Percentiles rank a stretch among this genome's conserved stretches.
Evolutionary conservation across 2,797 vertebrate species (phyloP).

Genomic region (Sebastes iracundus): DNA sequence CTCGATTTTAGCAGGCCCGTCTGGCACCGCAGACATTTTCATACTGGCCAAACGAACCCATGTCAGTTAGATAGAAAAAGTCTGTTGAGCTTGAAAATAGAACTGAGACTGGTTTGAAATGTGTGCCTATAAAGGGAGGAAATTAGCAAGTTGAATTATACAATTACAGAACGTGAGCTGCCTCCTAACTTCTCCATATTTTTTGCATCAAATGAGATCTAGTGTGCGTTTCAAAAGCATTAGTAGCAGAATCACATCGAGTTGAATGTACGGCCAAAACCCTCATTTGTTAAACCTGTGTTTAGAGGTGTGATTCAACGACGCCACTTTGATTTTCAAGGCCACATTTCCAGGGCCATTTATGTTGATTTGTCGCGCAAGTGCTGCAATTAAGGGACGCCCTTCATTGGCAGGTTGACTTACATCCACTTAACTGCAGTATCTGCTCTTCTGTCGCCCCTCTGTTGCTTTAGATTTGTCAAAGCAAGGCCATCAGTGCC

Average conservation of each 20-base stretch:
- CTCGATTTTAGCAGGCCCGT: slow-evolving; percentile 51
- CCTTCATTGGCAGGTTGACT: slow-evolving; percentile 84
- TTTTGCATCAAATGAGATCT: slow-evolving; percentile 25
- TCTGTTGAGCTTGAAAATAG: background rate
- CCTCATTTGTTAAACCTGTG: slow-evolving; percentile 61
- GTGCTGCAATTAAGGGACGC: slow-evolving; percentile 78
- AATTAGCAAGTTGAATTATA: slow-evolving; percentile 39
- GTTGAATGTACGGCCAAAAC: slow-evolving; percentile 34
- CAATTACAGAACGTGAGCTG: slow-evolving; percentile 23
- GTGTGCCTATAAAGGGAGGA: slow-evolving; percentile 1
- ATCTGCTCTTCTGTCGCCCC: slow-evolving; percentile 75
- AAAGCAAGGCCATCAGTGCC: slow-evolving; percentile 71
- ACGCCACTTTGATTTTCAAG: slow-evolving; percentile 63
- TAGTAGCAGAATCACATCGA: slow-evolving; percentile 4
- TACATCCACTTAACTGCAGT: slow-evolving; percentile 81
- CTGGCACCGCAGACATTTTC: slow-evolving; percentile 35
- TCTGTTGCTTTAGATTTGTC: slow-evolving; percentile 79
- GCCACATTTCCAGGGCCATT: slow-evolving; percentile 75
- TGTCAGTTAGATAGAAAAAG: background rate
- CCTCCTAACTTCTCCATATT: background rate
- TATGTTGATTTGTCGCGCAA: slow-evolving; percentile 83
- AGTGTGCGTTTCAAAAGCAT: background rate
- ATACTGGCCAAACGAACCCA: background rate
- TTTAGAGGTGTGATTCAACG: slow-evolving; percentile 67
- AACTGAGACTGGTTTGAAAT: background rate